Conservation (phyloP, 2,888 invertebrate species). For the Deroplatys truncata region DNA sequence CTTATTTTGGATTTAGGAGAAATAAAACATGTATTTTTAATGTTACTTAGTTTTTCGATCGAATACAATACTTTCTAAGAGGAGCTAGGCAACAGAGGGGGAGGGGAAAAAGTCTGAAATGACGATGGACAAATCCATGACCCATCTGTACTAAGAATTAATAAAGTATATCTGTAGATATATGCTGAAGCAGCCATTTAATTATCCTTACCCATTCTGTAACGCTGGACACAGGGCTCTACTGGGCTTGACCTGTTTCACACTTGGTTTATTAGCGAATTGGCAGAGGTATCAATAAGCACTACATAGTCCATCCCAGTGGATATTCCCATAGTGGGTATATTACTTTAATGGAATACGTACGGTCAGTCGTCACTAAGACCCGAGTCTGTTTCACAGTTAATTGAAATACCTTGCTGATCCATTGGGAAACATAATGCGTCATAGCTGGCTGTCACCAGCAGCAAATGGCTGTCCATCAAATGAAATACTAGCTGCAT, state of each 20-base stretch:
- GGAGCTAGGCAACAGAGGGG: too few species aligned
- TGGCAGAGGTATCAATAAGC: neutral
- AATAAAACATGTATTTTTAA: too few species aligned
- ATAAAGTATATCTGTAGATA: too few species aligned
- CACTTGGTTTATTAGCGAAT: neutral
- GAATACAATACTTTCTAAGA: too few species aligned
- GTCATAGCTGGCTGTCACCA: neutral
- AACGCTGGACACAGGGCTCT: too few species aligned
- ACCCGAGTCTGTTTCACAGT: neutral
- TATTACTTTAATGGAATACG: neutral
- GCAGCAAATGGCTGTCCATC: neutral
- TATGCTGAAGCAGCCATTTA: too few species aligned
- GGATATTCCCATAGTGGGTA: neutral
- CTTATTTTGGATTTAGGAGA: too few species aligned
- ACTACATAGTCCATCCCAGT: neutral
- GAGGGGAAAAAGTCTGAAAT: too few species aligned
- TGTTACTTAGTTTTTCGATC: too few species aligned
- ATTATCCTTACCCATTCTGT: too few species aligned
- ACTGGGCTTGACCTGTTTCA: neutral
- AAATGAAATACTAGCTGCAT: neutral
- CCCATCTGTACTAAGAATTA: too few species aligned
- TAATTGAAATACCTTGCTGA: neutral
- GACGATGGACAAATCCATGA: too few species aligned
- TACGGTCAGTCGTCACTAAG: neutral
- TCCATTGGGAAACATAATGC: neutral